phyloP scores from a whole-genome alignment of 2,888 invertebrate genomes.

The Phengaris arion region DNA sequence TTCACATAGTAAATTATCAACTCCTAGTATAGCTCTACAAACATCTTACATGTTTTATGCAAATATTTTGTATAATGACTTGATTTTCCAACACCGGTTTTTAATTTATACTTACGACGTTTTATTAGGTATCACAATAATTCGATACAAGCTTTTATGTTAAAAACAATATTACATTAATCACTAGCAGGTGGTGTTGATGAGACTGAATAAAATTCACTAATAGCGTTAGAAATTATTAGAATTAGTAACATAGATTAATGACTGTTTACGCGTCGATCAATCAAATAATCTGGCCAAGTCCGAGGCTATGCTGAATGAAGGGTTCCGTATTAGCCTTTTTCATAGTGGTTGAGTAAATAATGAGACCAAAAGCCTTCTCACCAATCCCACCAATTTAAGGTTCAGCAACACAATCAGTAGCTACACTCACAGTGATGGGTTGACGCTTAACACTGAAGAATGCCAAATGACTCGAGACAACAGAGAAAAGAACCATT shows the following conservation, averaged over 20 bases:
- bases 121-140: background rate
- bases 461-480: background rate
- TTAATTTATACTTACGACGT: background rate
- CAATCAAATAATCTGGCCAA: background rate
- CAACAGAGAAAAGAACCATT: background rate
- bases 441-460: background rate
- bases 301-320: background rate
- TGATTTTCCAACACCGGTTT: background rate
- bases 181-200: background rate
- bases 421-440: too few relatives aligned
- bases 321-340: too few relatives aligned
- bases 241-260: constrained; percentile 10
- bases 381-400: too few relatives aligned
- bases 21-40: background rate
- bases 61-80: constrained; percentile 1
- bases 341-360: too few relatives aligned
- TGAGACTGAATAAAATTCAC: background rate
- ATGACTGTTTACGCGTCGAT: constrained; percentile 13
- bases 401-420: too few relatives aligned
- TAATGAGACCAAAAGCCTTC: too few relatives aligned
- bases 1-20: too few relatives aligned
- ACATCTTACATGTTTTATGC: constrained; percentile 2
- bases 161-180: constrained; percentile 20
- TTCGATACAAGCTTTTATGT: background rate
- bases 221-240: constrained; percentile 8